These are phyloP conservation scores for Hippasteria phrygiana DNA, from an alignment of 53 echinoderm and acorn worm genomes.

Conservation along the genomic window DNA sequence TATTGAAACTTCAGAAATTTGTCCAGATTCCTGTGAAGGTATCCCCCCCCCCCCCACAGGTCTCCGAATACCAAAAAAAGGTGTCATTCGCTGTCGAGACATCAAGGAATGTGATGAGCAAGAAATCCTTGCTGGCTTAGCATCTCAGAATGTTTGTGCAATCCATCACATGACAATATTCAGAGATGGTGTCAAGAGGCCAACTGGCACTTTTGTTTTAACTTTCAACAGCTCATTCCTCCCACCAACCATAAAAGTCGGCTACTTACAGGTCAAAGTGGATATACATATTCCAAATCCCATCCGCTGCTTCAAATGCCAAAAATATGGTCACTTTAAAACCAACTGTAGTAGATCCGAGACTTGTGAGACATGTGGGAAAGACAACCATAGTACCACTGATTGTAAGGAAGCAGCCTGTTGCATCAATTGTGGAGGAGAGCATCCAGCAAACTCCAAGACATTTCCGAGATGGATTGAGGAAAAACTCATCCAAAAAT, in stretches of 20 bases:
- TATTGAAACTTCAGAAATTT: too few species aligned
- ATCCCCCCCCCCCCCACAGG: not conserved
- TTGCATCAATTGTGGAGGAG: not conserved
- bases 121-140: too few species aligned
- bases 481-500: not conserved
- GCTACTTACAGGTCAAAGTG: too few species aligned
- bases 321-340: not conserved
- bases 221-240: too few species aligned
- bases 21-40: not conserved
- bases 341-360: slow-evolving; percentile 12
- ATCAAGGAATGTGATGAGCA: too few species aligned
- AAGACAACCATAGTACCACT: not conserved
- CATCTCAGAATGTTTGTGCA: too few species aligned
- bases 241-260: not conserved
- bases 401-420: not conserved
- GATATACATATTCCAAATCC: too few species aligned
- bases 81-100: slow-evolving; percentile 10
- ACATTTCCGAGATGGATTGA: too few species aligned
- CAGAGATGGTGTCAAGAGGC: not conserved
- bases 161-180: too few species aligned
- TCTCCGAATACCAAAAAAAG: slow-evolving; percentile 13
- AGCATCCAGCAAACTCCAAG: too few species aligned
- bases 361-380: slow-evolving; percentile 20
- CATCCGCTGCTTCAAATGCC: too few species aligned
- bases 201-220: not conserved